Evolutionary conservation across 2,113 vertebrate genomes (phyloP), one percentile per base, ranked within the genome.

Genomic region (Thamnophis sirtalis): DNA sequence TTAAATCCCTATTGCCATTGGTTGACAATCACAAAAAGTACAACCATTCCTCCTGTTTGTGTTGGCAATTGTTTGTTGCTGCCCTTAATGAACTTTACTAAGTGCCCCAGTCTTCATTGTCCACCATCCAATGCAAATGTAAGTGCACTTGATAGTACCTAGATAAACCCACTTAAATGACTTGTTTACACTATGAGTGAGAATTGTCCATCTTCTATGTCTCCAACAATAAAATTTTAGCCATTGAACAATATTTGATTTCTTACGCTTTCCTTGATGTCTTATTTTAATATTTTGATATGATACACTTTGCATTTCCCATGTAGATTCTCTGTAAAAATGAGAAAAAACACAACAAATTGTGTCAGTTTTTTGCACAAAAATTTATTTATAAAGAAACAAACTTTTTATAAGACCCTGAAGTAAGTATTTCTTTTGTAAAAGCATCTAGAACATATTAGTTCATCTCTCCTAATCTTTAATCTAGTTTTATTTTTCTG

Each of bases 391-490:
- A 86, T 50, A 91, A 22, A 58, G 33, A 91, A 11, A 58, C 43
- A 22, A 56, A 54, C 55, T 50, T 33, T 51, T 96, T 93, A 89
- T 54, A 92, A 94, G 91, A 89, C 90, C 60, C 92, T 94, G 92
- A 90, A 96, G 95, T 94, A 93, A 93, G 87, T 90, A 84, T 13
- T 17, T 91, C 90, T 9, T n/a, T 84, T 89, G 92, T 84, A 49
- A 88, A 93, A 93, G 68, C 90, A 94, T 87, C 93, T 94, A 85
- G 54, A 93, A 92, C 84, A 95, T 92, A 33, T 38, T 2, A 96
- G 91, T 93, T 96, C 94, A 94, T 93, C 96, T 84, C 91, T 94
- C 92, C 96, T 92, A 95, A 95, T 94, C 84, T 92, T 94, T 95
- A 95, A 93, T 92, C 93, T 95, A 94, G 91, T 96, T 96, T 93